Evolutionary conservation across 2,113 vertebrate species (phyloP).

Genomic region (Cottus gobio): DNA sequence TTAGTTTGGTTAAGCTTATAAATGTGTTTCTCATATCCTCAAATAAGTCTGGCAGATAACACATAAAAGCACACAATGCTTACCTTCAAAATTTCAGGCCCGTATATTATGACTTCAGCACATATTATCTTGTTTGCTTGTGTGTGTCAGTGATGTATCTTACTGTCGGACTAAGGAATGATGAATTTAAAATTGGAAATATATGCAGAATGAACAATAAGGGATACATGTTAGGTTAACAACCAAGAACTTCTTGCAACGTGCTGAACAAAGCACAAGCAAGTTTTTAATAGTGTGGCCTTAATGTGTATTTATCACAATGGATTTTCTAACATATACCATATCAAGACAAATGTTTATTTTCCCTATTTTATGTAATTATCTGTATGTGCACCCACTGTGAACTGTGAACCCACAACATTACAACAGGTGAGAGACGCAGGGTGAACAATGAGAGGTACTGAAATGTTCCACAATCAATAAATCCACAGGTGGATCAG

Average conservation of each 20-base stretch:
- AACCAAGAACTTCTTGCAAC: neutral
- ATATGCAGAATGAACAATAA: neutral
- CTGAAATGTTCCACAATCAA: slow-evolving; percentile 11
- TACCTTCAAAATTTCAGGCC: neutral
- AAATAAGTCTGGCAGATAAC: neutral
- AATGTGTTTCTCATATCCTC: neutral
- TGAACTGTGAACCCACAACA: neutral
- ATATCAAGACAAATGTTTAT: neutral
- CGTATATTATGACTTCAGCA: neutral
- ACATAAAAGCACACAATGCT: neutral
- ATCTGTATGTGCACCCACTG: neutral
- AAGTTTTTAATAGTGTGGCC: neutral
- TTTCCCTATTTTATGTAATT: neutral
- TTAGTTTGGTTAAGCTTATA: neutral
- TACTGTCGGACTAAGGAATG: neutral
- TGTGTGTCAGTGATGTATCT: neutral
- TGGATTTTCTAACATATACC: neutral
- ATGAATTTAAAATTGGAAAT: neutral
- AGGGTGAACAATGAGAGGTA: too few species aligned
- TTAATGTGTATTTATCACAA: neutral
- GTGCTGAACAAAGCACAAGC: neutral
- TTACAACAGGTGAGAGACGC: too few species aligned
- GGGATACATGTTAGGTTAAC: too few species aligned
- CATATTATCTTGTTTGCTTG: neutral
- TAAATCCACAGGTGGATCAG: slow-evolving; percentile 2